Percentiles rank a stretch among this genome's conserved stretches.
phyloP scores from a whole-genome alignment of 1,140 invertebrate species.

The Chironomus tepperi region DNA sequence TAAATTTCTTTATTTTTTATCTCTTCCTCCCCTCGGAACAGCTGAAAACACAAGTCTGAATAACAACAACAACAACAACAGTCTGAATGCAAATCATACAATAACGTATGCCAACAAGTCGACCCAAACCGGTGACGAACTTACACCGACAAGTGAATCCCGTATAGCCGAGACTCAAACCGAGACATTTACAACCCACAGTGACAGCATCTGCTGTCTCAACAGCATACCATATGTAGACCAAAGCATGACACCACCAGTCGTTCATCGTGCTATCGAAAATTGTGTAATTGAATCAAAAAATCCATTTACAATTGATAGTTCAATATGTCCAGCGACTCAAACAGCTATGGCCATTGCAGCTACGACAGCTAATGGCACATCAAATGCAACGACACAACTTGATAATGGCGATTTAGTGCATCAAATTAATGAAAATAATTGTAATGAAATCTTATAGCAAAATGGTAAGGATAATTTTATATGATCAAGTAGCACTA shows the following conservation, averaged over 20 bases:
- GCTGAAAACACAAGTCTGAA: conserved; percentile 16
- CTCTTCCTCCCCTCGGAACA: background rate
- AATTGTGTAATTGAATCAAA: background rate
- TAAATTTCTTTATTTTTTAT: background rate
- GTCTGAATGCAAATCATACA: conserved; percentile 6
- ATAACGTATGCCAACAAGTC: background rate
- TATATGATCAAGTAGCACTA: background rate
- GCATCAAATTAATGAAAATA: background rate
- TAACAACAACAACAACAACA: conserved; percentile 18
- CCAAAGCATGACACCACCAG: background rate
- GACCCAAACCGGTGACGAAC: background rate
- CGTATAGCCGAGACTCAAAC: background rate
- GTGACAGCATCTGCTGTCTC: background rate
- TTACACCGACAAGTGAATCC: background rate
- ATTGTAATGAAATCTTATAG: conserved; percentile 19
- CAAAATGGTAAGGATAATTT: background rate
- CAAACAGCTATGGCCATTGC: background rate
- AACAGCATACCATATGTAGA: background rate
- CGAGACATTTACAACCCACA: background rate
- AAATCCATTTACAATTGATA: background rate
- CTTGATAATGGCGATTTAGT: background rate
- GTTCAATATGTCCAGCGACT: background rate
- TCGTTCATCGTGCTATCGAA: background rate
- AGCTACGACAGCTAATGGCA: background rate
- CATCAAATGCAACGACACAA: background rate